phyloP scores from a whole-genome alignment of 2,113 vertebrate species.

The Brienomyrus brachyistius region DNA sequence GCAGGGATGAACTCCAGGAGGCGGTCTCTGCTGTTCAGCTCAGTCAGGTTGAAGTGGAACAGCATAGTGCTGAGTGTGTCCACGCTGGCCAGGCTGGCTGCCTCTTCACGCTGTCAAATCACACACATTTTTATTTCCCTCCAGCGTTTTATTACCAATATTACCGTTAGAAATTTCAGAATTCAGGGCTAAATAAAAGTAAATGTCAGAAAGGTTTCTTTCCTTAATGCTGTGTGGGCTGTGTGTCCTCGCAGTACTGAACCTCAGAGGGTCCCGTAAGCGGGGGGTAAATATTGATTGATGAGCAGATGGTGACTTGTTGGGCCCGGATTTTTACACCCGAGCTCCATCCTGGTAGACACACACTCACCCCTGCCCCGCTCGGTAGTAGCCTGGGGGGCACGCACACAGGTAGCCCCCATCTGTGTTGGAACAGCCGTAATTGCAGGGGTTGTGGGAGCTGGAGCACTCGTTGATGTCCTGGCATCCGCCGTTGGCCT shows the following conservation, averaged over 20 bases:
- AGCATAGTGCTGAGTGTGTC: conserved; percentile 75
- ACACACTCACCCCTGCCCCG: conserved; percentile 84
- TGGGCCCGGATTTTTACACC: neutral
- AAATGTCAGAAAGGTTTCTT: neutral
- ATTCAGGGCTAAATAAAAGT: neutral
- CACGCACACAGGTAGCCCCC: conserved; percentile 95
- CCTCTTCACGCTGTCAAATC: conserved; percentile 57
- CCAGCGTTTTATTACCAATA: neutral
- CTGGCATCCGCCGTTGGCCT: conserved; percentile 72
- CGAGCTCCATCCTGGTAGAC: no score
- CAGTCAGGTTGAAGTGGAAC: conserved; percentile 81
- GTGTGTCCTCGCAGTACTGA: neutral
- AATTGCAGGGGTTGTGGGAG: conserved; percentile 84
- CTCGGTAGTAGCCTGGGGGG: conserved; percentile 84
- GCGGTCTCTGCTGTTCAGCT: conserved; percentile 74
- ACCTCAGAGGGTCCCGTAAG: neutral
- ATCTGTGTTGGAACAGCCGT: conserved; percentile 93
- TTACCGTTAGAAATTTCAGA: neutral
- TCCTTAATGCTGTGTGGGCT: no score
- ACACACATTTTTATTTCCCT: neutral
- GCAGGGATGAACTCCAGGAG: conserved; percentile 90
- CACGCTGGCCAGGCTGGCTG: conserved; percentile 78
- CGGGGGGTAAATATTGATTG: neutral
- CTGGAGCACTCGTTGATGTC: conserved; percentile 93
- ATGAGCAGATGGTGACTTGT: neutral